Base-by-base conservation (phyloP, 1,140 invertebrate genomes). In the Pachyrhynchus sulphureomaculatus region DNA sequence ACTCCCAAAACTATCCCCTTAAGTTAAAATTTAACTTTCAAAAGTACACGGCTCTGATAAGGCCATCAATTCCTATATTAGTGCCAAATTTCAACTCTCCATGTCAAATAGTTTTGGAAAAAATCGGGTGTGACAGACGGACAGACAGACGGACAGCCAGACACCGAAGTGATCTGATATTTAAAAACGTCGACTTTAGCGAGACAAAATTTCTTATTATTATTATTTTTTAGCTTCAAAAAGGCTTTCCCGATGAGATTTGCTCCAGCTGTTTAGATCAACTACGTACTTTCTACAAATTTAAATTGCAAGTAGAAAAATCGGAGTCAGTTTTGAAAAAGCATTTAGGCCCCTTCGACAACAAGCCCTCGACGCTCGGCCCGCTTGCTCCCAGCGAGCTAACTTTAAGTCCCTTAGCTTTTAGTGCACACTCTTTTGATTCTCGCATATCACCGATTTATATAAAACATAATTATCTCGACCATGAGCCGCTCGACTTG, bases 221-320 rank as follows among this genome's bases (percentile, higher is more conserved):
- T n/a, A n/a, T 4, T 47, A 20, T 10, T 48, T 56, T n/a, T 32
- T 47, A 69, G 68, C 8, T 64, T 24, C 32, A 58, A 33, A 66
- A 69, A 44, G 57, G 51, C n/a, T 64, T 57, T 34, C 65, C 69
- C 13, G 60, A 65, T 47, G 58, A 62, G 51, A 71, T 72, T 26
- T 72, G 70, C 52, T 18, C 48, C 32, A 62, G 32, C 18, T 72
- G 70, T 51, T 5, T 71, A 10, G 56, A 70, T 33, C 62, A 63
- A 55, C 55, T 66, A 6, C 53, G 33, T 15, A 33, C 21, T 20
- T 51, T 63, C 6, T 72, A 68, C 44, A 69, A 69, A 60, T 72
- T 72, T 37, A 69, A 69, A 56, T 9, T 68, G 12, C 61, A 65
- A 52, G 65, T 69, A 39, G 68, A 70, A 26, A 62, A 68, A 51